Evolutionary conservation across 2,797 vertebrate genomes (phyloP).

Genomic region (Rhyacichthys aspro): DNA sequence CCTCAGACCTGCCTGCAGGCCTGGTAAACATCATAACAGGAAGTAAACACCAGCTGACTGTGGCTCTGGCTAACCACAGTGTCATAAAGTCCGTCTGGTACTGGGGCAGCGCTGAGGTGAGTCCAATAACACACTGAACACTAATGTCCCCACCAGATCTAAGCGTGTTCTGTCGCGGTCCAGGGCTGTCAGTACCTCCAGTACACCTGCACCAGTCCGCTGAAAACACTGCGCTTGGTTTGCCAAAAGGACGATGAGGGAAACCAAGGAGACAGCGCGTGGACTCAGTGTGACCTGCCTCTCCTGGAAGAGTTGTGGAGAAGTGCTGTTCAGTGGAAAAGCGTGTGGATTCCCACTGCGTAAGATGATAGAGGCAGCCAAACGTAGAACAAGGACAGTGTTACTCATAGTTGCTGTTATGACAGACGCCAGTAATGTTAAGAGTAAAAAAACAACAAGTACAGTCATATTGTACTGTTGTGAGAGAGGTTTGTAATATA

Average conservation of each 20-base stretch:
- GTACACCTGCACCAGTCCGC: constrained; percentile 71
- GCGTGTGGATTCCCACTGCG: constrained; percentile 82
- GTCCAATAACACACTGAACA: not conserved
- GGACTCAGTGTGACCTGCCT: constrained; percentile 54
- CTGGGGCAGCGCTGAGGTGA: constrained; percentile 86
- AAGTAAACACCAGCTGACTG: constrained; percentile 83
- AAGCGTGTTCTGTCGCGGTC: constrained; percentile 2
- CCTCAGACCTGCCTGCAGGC: constrained; percentile 84
- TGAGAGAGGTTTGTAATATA: no score
- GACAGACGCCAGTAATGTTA: not conserved
- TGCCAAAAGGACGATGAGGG: constrained; percentile 44
- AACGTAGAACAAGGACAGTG: not conserved
- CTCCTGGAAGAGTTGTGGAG: constrained; percentile 80
- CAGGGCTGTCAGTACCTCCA: constrained; percentile 83
- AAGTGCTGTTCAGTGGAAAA: constrained; percentile 80
- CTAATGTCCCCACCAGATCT: not conserved
- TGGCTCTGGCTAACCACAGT: constrained; percentile 86
- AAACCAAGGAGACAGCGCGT: constrained; percentile 34
- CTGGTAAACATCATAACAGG: constrained; percentile 88
- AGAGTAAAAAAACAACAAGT: not conserved
- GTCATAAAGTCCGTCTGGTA: constrained; percentile 91
- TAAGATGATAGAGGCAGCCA: constrained; percentile 31
- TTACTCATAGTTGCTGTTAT: not conserved
- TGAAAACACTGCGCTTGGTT: constrained; percentile 76
- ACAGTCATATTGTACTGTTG: no score